Evolutionary conservation across 1,140 invertebrate species (phyloP).

Genomic region (Drosophila burlai): DNA sequence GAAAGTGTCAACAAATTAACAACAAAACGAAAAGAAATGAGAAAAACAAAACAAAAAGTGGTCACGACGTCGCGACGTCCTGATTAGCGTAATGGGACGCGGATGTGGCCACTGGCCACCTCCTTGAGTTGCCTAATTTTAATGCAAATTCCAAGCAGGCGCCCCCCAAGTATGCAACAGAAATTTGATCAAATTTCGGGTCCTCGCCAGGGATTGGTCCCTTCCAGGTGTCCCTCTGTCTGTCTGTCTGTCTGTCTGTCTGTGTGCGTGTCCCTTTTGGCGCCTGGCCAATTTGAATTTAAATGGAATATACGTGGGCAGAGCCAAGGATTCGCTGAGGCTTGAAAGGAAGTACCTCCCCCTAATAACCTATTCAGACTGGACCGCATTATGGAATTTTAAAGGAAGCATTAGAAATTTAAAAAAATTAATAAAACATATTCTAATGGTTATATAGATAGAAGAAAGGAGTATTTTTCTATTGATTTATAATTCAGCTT

Average conservation of each 20-base stretch:
- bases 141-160: constrained; percentile 64
- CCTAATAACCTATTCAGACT: neutral
- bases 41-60: neutral
- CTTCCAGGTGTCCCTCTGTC: neutral
- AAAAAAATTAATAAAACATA: neutral
- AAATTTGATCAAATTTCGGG: constrained; percentile 57
- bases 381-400: neutral
- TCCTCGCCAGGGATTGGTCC: neutral
- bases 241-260: neutral
- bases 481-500: no score
- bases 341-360: neutral
- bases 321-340: neutral
- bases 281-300: constrained; percentile 37
- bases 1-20: constrained; percentile 46
- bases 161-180: constrained; percentile 37
- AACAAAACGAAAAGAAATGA: neutral
- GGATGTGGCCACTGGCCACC: neutral
- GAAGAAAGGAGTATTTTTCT: no score
- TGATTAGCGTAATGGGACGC: constrained; percentile 66
- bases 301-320: constrained; percentile 24
- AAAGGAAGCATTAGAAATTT: no score
- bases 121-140: constrained; percentile 43
- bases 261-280: neutral
- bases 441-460: neutral
- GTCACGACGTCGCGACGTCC: constrained; percentile 2